Evolutionary conservation across 2,797 vertebrate genomes (phyloP), one percentile per base, ranked within the genome.

Genomic region (Sparidentex hasta): DNA sequence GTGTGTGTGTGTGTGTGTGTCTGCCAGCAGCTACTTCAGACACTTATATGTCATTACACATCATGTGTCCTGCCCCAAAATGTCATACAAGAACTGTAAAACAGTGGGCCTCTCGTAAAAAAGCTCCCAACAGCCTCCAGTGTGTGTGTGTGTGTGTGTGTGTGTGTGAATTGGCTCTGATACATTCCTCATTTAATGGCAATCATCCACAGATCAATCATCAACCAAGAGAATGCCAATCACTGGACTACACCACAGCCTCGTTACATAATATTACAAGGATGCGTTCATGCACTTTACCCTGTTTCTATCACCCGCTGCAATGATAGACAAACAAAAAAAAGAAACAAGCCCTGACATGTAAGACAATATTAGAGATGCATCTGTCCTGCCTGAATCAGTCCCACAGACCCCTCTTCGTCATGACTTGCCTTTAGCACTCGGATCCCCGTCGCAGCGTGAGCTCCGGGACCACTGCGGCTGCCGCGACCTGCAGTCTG

Each of bases 361-460:
- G 52, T 54, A 70, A 69, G 71, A 73, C 69, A 29, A 29, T 29
- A 61, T 65, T 43, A 54, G 23, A 66, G 21, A 77, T 61, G 62
- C 11, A 38, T 82, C 21, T 76, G 82, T 76, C 83, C 73, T 63
- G 61, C 48, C 65, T 68, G 48, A 76, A 80, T 72, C 64, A 55
- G 73, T 66, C 84, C 3, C 63, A 41, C 70, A 27, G 2, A n/a
- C 81, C 56, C 29, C 7, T 54, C 27, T 6, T 59, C 41, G 43
- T 16, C 11, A 44, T 71, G 82, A 94, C 94, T 88, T 92, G 91
- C 96, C 96, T 96, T 96, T 74, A 96, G 81, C 81, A 96, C 95
- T 58, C 96, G 94, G 84, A 96, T 96, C 77, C 95, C 96, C 7
- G 95, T 92, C 29, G 89, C 92, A 66, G 90, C 90, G 9, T 88